Conservation (phyloP, 2,113 vertebrate species). For the Stigmatopora argus region DNA sequence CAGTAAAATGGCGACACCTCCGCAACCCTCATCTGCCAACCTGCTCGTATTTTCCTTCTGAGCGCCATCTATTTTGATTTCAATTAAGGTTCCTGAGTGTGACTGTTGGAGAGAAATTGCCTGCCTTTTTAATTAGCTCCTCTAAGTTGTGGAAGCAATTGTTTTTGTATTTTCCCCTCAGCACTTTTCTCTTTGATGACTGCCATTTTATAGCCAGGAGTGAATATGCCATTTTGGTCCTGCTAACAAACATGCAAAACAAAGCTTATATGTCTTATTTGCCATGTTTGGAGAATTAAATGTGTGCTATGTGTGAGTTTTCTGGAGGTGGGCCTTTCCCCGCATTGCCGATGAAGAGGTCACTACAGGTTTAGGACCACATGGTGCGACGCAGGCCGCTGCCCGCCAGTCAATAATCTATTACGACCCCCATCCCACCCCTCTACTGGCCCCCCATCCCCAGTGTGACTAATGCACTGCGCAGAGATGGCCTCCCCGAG, state of each 20-base stretch:
- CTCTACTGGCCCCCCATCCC: constrained; percentile 29
- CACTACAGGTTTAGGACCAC: constrained; percentile 58
- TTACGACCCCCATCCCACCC: constrained; percentile 59
- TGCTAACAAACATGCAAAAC: constrained; percentile 45
- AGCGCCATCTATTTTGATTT: constrained; percentile 70
- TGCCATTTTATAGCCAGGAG: constrained; percentile 63
- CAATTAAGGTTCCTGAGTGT: constrained; percentile 74
- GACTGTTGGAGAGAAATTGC: constrained; percentile 66
- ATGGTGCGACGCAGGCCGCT: constrained; percentile 52
- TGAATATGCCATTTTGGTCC: constrained; percentile 59
- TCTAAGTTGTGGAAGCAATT: constrained; percentile 68
- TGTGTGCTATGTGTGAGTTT: constrained; percentile 8
- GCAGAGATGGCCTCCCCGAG: constrained; percentile 61
- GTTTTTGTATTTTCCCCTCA: constrained; percentile 54
- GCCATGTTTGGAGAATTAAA: constrained; percentile 2
- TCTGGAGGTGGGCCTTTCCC: constrained; percentile 49
- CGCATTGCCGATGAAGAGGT: constrained; percentile 69
- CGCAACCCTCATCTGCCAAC: constrained; percentile 15
- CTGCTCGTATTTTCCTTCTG: constrained; percentile 52
- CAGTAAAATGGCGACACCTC: constrained; percentile 18
- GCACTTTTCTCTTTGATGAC: constrained; percentile 68
- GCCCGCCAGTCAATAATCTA: constrained; percentile 75
- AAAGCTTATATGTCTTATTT: constrained; percentile 45
- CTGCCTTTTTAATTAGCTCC: constrained; percentile 71
- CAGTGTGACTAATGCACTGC: constrained; percentile 66